phyloP scores from a whole-genome alignment of 2,888 invertebrate species.

The Eretmocerus hayati region DNA sequence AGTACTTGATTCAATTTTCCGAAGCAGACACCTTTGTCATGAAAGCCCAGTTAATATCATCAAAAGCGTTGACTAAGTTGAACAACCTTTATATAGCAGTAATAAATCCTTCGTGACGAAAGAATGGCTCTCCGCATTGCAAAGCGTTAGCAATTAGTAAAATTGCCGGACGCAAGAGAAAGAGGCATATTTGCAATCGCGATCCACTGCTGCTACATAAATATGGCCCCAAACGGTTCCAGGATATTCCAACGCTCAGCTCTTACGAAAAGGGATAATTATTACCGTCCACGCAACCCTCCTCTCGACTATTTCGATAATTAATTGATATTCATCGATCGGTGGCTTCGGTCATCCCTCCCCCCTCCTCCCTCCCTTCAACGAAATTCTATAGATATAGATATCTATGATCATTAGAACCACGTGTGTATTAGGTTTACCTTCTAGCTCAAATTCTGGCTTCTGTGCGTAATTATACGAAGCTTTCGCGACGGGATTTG shows the following conservation, averaged over 20 bases:
- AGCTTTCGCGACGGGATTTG: conserved; percentile 17
- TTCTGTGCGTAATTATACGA: conserved; percentile 16
- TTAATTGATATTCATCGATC: conserved; percentile 25
- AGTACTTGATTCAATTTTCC: no score
- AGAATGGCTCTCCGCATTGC: no score
- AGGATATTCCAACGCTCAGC: no score
- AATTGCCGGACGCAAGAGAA: conserved; percentile 8
- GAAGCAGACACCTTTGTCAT: no score
- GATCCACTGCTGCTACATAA: not conserved
- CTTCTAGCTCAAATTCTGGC: not conserved
- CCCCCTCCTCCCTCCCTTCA: not conserved
- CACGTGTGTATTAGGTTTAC: no score
- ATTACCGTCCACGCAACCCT: conserved; percentile 12
- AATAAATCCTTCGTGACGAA: no score
- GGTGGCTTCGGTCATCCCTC: not conserved
- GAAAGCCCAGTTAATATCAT: no score
- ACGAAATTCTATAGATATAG: no score
- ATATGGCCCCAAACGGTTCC: conserved; percentile 3
- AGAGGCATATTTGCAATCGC: conserved; percentile 13
- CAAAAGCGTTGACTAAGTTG: no score
- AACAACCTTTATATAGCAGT: no score
- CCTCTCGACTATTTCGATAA: conserved; percentile 21
- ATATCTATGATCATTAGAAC: no score
- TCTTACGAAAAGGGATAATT: conserved; percentile 21
- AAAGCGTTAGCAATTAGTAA: conserved; percentile 20